Conservation (phyloP, 2,113 vertebrate genomes). For the Ramphastos sulfuratus region DNA sequence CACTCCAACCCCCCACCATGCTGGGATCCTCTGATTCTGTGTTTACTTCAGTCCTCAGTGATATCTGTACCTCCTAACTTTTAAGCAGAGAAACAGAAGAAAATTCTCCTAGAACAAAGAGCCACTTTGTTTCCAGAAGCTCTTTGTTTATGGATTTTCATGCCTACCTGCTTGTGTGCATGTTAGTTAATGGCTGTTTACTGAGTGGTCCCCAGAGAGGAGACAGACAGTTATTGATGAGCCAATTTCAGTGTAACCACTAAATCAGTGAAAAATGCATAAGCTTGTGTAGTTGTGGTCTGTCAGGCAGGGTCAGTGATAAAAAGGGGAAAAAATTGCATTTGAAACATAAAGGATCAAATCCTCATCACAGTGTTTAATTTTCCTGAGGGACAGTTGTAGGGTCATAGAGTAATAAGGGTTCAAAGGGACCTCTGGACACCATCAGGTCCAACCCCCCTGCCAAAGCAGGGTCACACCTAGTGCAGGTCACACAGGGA, state of each 20-base stretch:
- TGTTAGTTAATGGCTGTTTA: background rate
- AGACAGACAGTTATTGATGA: background rate
- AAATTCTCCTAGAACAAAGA: background rate
- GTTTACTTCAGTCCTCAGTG: background rate
- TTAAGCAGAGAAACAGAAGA: background rate
- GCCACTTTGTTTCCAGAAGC: background rate
- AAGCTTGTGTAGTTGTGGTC: fast-evolving
- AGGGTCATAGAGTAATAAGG: too few relatives aligned
- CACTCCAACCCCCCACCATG: too few relatives aligned
- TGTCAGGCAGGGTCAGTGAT: background rate
- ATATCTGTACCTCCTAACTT: background rate
- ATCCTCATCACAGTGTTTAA: background rate
- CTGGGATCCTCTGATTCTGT: background rate
- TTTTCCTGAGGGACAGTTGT: background rate
- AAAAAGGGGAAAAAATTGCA: background rate
- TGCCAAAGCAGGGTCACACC: too few relatives aligned
- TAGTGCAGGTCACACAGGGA: too few relatives aligned
- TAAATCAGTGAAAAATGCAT: background rate
- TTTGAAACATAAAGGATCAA: background rate
- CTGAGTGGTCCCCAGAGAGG: background rate
- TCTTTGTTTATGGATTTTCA: background rate
- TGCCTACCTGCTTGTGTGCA: background rate
- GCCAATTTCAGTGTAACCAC: background rate
- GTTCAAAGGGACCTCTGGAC: too few relatives aligned
- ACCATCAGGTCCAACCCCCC: too few relatives aligned